Evolutionary conservation across 2,888 invertebrate genomes (phyloP), one percentile per base, ranked within the genome.

Genomic region (Xanthorhoe designata): DNA sequence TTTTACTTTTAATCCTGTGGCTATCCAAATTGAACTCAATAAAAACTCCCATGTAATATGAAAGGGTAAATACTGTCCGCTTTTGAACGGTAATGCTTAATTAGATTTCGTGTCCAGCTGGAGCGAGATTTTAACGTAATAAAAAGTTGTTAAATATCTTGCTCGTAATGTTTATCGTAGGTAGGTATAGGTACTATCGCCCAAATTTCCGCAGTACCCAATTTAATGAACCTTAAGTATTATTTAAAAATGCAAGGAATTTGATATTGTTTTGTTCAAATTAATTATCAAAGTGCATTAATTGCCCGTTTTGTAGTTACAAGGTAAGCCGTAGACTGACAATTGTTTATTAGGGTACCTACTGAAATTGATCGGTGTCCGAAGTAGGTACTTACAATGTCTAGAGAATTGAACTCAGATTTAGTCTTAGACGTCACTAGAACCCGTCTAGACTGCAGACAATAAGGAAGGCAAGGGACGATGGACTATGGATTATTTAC

Each of bases 401-500:
- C 74, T 76, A 66, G 71, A 72, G 74, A 70, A 42, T 78, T 80
- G 75, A 81, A 81, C 74, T 74, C 73, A 32, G 64, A 62, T 68
- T 56, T 68, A 65, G 61, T 55, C 60, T 50, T 76, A 81, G 83
- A 84, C 87, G 86, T 85, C 86, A 86, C 66, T 64, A 63, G 76
- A 75, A 69, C 77, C 61, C 67, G 89, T 89, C 88, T 88, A 88
- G 87, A 86, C 88, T 82, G 77, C 78, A 78, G 80, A 79, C 82
- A 71, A 77, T 76, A 72, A 83, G 84, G 87, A 86, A 86, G 80
- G 78, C 77, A 72, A 74, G 61, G 84, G 81, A 78, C 85, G 77
- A 47, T 47, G 47, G 17, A 47, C 47, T 17, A 18, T 47, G 49
- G 15, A 64, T 49, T 52, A 55, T 38, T 38, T 7, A 42, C 38